Conservation (phyloP, 2,113 vertebrate species). For the Polypterus bichir region DNA sequence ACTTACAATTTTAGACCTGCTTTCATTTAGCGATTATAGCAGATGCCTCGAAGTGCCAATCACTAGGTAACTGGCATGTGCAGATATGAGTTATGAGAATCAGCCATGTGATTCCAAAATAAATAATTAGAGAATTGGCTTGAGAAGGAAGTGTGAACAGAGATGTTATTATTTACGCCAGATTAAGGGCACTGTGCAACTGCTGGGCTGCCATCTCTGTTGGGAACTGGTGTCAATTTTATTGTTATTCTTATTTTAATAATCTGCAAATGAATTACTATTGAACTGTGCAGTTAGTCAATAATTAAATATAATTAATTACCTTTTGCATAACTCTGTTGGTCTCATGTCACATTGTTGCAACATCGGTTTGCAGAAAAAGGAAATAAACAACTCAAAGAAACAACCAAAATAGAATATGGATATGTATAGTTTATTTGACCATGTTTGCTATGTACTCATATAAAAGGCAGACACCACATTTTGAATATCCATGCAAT, state of each 20-base stretch:
- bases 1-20: slow-evolving; percentile 10
- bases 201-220: slow-evolving; percentile 60
- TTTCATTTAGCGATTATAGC: slow-evolving; percentile 37
- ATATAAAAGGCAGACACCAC: no score
- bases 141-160: slow-evolving; percentile 50
- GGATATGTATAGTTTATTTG: no score
- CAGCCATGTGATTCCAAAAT: slow-evolving; percentile 56
- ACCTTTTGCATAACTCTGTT: slow-evolving; percentile 9
- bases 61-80: slow-evolving; percentile 43
- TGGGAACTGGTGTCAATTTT: slow-evolving; percentile 66
- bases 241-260: slow-evolving; percentile 67
- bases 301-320: slow-evolving; percentile 64
- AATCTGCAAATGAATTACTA: slow-evolving; percentile 67
- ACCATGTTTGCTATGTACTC: no score
- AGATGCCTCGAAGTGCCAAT: slow-evolving; percentile 42
- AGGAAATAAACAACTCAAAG: no score
- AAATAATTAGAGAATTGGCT: slow-evolving; percentile 64
- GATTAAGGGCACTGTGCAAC: slow-evolving; percentile 72
- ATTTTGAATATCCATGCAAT: no score
- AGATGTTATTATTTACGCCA: slow-evolving; percentile 75
- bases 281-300: slow-evolving; percentile 61
- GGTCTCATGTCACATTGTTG: neutral
- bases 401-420: no score
- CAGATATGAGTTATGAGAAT: slow-evolving; percentile 59
- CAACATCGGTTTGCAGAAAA: no score